Percentiles rank a stretch among this genome's conserved stretches.
These are phyloP conservation scores for Diplazon laetatorius DNA, from an alignment of 2,888 invertebrate genomes.

Conservation along the genomic window DNA sequence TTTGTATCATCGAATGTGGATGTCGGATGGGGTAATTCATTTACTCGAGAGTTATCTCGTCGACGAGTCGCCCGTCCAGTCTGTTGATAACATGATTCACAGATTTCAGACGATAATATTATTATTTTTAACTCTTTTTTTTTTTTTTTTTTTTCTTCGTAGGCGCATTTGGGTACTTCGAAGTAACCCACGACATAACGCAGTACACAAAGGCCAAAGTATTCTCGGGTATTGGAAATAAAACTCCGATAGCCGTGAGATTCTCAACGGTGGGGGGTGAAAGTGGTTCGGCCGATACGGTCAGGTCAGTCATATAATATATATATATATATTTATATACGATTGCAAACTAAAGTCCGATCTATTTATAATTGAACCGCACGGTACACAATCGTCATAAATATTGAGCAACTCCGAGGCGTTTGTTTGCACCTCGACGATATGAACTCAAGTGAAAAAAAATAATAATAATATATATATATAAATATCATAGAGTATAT, in stretches of 20 bases:
- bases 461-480: too few relatives aligned
- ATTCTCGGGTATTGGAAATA: constrained; percentile 90
- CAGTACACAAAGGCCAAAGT: constrained; percentile 91
- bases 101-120: neutral
- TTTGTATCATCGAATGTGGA: neutral
- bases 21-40: too few relatives aligned
- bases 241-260: constrained; percentile 90
- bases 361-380: neutral
- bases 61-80: neutral
- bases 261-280: constrained; percentile 96
- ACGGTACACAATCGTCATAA: constrained; percentile 17
- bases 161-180: constrained; percentile 93
- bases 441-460: too few relatives aligned
- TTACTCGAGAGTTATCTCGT: neutral
- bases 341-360: neutral
- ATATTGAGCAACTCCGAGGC: constrained; percentile 18
- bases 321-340: too few relatives aligned
- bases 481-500: too few relatives aligned
- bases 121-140: constrained; percentile 50
- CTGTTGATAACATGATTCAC: neutral
- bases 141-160: constrained; percentile 52
- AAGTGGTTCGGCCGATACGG: constrained; percentile 95
- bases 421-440: constrained; percentile 4
- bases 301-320: constrained; percentile 78
- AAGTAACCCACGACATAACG: constrained; percentile 93